These are phyloP conservation scores for Neocloeon triangulifer DNA, from an alignment of 1,140 invertebrate species.

Conservation along the genomic window DNA sequence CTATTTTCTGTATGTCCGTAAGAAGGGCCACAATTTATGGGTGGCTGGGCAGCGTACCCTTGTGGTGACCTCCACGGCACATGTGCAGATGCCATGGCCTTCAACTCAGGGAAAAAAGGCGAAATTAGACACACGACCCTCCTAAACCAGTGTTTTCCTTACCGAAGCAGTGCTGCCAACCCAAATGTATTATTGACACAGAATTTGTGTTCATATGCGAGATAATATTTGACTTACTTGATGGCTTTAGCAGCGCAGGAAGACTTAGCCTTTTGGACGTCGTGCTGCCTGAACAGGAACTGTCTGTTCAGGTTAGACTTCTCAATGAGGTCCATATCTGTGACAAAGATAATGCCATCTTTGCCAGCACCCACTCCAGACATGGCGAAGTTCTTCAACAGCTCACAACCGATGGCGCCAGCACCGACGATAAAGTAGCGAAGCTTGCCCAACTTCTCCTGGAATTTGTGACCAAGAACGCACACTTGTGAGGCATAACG, in stretches of 20 bases:
- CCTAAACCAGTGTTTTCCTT: no score
- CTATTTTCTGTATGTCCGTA: no score
- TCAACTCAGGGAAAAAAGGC: no score
- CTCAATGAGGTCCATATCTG: slow-evolving; percentile 99
- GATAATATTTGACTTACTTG: no score
- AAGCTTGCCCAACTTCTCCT: slow-evolving; percentile 48
- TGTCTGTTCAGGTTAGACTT: slow-evolving; percentile 97
- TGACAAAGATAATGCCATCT: slow-evolving; percentile 59
- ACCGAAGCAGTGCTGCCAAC: no score
- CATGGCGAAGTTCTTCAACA: slow-evolving; percentile 98
- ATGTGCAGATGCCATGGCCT: no score
- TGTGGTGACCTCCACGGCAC: no score
- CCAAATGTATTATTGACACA: no score
- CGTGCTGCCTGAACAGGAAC: slow-evolving; percentile 85
- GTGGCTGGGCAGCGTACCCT: no score
- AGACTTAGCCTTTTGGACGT: slow-evolving; percentile 89
- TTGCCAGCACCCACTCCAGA: slow-evolving; percentile 67
- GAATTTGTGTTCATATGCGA: no score
- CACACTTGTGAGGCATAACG: slow-evolving; percentile 87
- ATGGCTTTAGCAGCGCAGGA: slow-evolving; percentile 58
- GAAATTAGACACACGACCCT: no score
- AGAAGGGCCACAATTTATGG: no score
- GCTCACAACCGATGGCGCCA: slow-evolving; percentile 96
- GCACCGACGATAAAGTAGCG: slow-evolving; percentile 79
- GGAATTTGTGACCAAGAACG: slow-evolving; percentile 81